Conservation (phyloP, 2,113 vertebrate species). For the Delphinus delphis region DNA sequence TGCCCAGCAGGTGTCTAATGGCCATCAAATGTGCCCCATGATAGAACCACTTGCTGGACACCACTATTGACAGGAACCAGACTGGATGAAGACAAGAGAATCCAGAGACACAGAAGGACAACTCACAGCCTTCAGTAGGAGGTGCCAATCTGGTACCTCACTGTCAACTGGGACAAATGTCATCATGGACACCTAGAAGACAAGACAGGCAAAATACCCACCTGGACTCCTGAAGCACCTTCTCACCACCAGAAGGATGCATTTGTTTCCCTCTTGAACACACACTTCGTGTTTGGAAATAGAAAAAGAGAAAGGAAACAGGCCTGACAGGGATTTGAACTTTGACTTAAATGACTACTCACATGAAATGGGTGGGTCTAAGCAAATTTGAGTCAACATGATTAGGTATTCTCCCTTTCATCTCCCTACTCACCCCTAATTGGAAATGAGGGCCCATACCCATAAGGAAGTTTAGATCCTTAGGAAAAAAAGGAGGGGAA, state of each 20-base stretch:
- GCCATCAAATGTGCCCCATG: background rate
- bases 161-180: background rate
- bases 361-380: background rate
- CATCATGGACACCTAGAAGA: background rate
- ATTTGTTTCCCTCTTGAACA: background rate
- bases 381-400: background rate
- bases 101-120: background rate
- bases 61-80: background rate
- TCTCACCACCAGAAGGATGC: background rate
- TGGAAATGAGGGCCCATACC: background rate
- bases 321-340: background rate
- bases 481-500: background rate
- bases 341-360: background rate
- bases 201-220: background rate
- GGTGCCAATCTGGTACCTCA: background rate
- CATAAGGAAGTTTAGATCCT: background rate
- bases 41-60: background rate
- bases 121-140: background rate
- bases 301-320: background rate
- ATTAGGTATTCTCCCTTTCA: background rate
- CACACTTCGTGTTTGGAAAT: background rate
- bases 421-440: background rate
- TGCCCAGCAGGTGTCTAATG: background rate
- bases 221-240: background rate
- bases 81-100: background rate